Evolutionary conservation across 2,888 invertebrate genomes (phyloP), one percentile per base, ranked within the genome.

Genomic region (Drosophila bunnanda): DNA sequence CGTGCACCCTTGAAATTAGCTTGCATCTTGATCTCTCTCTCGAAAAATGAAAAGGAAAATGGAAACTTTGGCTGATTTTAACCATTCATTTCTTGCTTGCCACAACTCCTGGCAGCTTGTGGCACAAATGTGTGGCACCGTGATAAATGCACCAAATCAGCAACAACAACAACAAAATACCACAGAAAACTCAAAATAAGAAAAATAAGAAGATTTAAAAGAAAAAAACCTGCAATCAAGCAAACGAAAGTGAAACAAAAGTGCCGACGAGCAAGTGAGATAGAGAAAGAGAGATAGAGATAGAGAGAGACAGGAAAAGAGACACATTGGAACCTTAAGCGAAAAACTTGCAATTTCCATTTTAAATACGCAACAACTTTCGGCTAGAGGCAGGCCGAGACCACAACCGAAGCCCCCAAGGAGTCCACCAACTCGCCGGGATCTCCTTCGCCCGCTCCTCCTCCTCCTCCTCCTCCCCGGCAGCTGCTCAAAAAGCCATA

Each of bases 221-320:
- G 38, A 38, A 39, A 87, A 85, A 83, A 86, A 77, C 83, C 87
- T 77, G 78, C 84, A 86, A 88, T 83, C 88, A 82, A 71, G 68
- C 74, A 87, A 90, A 88, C 78, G 90, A 90, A 90, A 90, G 90
- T 89, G 90, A 87, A 84, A 82, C 80, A 80, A 82, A 80, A 82
- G 76, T 66, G 80, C 77, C 88, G 76, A 78, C 71, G 58, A 70
- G 60, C 28, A 30, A 73, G 54, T 43, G 12, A 25, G 43, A 46
- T 39, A 50, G 22, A 62, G 25, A 25, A 2, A 25, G 25, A 25
- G 25, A 25, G 25, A 67, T 41, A 12, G 20, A 43, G 43, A 34
- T 17, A 39, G 25, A 67, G 48, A 12, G 20, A 43, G 43, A 34
- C 22, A 39, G 36, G 43, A 34, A 43, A 55, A 39, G 54, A 46